phyloP scores from a whole-genome alignment of 2,797 vertebrate genomes.

The Limosa lapponica region DNA sequence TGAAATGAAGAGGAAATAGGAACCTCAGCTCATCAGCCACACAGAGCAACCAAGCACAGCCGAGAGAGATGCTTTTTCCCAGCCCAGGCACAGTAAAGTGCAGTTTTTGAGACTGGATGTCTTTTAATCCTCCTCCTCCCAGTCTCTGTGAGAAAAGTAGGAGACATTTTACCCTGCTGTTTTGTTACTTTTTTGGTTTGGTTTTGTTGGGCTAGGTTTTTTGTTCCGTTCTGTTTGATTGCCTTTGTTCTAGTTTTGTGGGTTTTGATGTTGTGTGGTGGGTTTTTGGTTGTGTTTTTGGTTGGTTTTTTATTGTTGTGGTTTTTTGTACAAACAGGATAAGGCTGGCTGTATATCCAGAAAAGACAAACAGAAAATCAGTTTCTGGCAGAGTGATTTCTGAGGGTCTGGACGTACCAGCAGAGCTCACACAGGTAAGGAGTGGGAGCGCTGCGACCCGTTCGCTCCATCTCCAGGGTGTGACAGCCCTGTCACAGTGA shows the following conservation, averaged over 20 bases:
- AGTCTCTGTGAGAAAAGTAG: neutral
- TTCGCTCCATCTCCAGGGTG: rapidly evolving
- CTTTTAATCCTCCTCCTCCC: neutral
- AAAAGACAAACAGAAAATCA: neutral
- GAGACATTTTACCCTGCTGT: neutral
- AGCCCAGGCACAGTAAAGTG: neutral
- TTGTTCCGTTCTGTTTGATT: neutral
- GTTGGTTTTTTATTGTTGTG: too few relatives aligned
- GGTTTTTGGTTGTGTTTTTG: neutral
- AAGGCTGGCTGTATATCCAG: neutral
- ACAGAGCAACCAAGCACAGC: neutral
- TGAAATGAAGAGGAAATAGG: rapidly evolving
- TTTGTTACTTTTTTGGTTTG: neutral
- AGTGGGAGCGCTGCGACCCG: neutral
- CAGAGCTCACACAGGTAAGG: neutral
- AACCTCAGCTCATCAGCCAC: neutral
- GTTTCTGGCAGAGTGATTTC: neutral
- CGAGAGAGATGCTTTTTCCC: neutral
- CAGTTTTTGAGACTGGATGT: neutral
- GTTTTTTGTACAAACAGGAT: neutral
- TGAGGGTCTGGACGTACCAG: neutral
- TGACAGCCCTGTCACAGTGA: rapidly evolving
- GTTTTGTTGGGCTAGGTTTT: neutral
- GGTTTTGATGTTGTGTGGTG: neutral
- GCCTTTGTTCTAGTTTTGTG: neutral